A percentile compares a stretch with the other conserved stretches of the same genome.
Evolutionary conservation across 2,797 vertebrate species (phyloP).

Genomic region (Benthosema pterotum): DNA sequence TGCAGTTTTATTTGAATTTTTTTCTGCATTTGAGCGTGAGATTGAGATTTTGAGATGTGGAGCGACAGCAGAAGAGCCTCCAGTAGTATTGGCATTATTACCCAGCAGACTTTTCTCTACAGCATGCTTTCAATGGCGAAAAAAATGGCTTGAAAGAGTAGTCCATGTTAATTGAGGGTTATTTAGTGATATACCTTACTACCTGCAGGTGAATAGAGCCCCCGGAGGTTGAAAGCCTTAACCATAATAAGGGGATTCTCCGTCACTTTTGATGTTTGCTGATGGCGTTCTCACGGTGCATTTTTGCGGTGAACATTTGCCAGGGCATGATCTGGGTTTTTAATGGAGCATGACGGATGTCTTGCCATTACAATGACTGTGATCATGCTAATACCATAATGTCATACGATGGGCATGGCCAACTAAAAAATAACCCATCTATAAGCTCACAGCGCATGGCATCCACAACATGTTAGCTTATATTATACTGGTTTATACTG

Average conservation of each 20-base stretch:
- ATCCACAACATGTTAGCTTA: too few relatives aligned
- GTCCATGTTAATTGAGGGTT: constrained; percentile 46
- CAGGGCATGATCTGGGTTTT: constrained; percentile 38
- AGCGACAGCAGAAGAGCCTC: too few relatives aligned
- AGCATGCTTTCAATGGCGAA: constrained; percentile 27
- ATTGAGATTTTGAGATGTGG: too few relatives aligned
- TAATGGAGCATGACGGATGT: constrained; percentile 19
- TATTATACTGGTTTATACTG: too few relatives aligned
- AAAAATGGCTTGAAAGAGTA: constrained; percentile 5
- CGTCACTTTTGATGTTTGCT: constrained; percentile 41
- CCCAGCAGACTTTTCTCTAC: constrained; percentile 7
- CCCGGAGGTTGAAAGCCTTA: constrained; percentile 28
- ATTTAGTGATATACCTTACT: constrained; percentile 39
- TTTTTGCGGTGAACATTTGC: constrained; percentile 57
- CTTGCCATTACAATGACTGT: constrained; percentile 22
- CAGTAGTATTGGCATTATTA: too few relatives aligned
- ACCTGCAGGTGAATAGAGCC: constrained; percentile 19
- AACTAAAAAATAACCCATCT: too few relatives aligned
- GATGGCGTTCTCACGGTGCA: constrained; percentile 27
- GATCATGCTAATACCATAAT: background rate
- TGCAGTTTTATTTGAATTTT: too few relatives aligned
- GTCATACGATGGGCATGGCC: too few relatives aligned
- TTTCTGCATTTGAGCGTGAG: too few relatives aligned
- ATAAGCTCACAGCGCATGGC: too few relatives aligned
- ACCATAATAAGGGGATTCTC: constrained; percentile 46